phyloP scores from a whole-genome alignment of 2,888 invertebrate species.

The Odontothrips loti region DNA sequence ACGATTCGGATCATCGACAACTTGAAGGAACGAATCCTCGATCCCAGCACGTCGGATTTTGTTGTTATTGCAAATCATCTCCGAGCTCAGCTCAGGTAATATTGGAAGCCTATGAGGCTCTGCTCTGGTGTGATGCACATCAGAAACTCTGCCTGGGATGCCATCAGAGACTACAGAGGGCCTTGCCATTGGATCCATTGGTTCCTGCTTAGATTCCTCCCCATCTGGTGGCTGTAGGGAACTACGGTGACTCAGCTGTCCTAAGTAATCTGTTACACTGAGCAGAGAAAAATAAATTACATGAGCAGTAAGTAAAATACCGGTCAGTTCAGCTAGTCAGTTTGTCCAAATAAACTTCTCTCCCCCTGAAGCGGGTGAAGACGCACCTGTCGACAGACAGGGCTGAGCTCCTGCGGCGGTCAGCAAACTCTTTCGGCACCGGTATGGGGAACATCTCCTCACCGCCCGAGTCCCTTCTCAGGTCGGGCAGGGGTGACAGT shows the following conservation, averaged over 20 bases:
- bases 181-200: not conserved
- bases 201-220: not conserved
- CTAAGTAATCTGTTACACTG: not conserved
- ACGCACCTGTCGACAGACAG: conserved; percentile 4
- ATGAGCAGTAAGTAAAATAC: not conserved
- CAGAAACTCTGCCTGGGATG: not conserved
- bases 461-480: conserved; percentile 58
- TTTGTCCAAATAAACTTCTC: not conserved
- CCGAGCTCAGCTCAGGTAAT: not conserved
- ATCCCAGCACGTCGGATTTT: not conserved
- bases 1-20: not conserved
- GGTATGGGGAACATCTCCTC: conserved; percentile 57
- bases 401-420: conserved; percentile 59
- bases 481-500: conserved; percentile 63
- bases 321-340: not conserved
- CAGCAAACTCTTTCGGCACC: conserved; percentile 77
- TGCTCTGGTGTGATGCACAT: not conserved
- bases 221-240: not conserved
- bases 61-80: not conserved
- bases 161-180: not conserved
- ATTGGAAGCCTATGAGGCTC: not conserved
- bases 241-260: not conserved
- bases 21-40: not conserved
- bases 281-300: not conserved
- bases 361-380: not conserved